phyloP scores from a whole-genome alignment of 2,113 vertebrate genomes.

The Rhinopithecus roxellana region DNA sequence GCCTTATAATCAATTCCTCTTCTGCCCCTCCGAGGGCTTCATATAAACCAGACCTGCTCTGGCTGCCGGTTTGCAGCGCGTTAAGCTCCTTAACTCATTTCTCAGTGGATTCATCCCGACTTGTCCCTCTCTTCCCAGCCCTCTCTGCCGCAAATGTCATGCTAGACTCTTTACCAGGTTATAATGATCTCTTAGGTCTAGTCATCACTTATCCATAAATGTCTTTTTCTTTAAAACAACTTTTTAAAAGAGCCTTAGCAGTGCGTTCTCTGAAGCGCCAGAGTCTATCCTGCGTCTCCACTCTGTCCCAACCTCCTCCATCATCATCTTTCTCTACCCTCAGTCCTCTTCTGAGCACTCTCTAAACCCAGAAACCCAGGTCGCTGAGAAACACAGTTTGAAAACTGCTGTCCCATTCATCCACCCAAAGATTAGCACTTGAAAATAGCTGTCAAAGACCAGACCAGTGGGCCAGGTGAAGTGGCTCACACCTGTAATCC shows the following conservation, averaged over 20 bases:
- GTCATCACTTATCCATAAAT: background rate
- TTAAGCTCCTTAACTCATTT: background rate
- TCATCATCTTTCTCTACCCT: background rate
- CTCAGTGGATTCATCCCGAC: background rate
- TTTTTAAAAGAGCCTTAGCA: background rate
- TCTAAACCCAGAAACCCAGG: background rate
- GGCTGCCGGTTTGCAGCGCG: background rate
- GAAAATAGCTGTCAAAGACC: background rate
- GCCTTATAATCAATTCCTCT: background rate
- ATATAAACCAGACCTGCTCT: background rate
- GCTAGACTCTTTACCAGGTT: background rate
- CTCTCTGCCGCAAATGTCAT: background rate
- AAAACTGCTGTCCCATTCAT: background rate
- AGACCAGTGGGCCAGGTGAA: rapidly evolving
- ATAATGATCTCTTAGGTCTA: background rate
- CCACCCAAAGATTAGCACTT: background rate
- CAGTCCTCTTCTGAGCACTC: background rate
- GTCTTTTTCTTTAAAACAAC: background rate
- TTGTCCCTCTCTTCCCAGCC: background rate
- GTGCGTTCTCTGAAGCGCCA: background rate
- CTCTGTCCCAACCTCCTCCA: too few relatives aligned
- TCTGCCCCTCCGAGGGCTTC: background rate
- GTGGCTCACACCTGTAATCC: too few relatives aligned
- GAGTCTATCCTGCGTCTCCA: background rate
- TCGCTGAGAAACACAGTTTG: background rate